Evolutionary conservation across 2,797 vertebrate genomes (phyloP).

Genomic region (Acanthurus leucopareius): DNA sequence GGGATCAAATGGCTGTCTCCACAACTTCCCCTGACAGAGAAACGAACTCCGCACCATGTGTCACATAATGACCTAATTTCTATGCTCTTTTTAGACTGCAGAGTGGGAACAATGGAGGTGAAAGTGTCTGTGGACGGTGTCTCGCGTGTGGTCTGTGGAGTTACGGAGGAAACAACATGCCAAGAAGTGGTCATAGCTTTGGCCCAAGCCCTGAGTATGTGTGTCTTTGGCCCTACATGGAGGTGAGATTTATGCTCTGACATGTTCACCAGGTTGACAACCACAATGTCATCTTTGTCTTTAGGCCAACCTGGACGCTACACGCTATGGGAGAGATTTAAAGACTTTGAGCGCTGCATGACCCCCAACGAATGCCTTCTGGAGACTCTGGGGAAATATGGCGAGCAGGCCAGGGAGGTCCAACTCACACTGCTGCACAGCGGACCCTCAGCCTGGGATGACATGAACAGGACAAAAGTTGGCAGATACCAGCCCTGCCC

Average conservation of each 20-base stretch:
- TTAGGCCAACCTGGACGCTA: constrained; percentile 87
- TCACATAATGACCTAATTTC: background rate
- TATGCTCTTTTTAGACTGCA: constrained; percentile 14
- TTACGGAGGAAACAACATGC: constrained; percentile 86
- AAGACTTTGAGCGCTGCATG: constrained; percentile 85
- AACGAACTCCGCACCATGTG: background rate
- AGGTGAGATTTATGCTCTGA: background rate
- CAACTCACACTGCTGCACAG: constrained; percentile 83
- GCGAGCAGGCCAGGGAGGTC: constrained; percentile 84
- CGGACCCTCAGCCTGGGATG: constrained; percentile 68
- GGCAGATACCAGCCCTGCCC: constrained; percentile 73
- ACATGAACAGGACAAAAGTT: constrained; percentile 51
- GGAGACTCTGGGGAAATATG: constrained; percentile 84
- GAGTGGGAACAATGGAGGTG: constrained; percentile 82
- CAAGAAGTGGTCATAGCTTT: constrained; percentile 87
- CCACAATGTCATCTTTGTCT: background rate
- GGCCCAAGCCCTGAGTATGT: constrained; percentile 85
- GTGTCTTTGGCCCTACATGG: background rate
- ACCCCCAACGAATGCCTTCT: constrained; percentile 78
- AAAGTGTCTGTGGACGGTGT: constrained; percentile 86
- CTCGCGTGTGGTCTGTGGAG: constrained; percentile 85
- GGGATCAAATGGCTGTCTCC: constrained; percentile 48
- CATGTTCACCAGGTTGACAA: background rate
- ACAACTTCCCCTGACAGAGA: constrained; percentile 39
- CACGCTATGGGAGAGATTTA: constrained; percentile 85